Evolutionary conservation across 1,140 invertebrate genomes (phyloP).

Genomic region (Apocrypta bakeri): DNA sequence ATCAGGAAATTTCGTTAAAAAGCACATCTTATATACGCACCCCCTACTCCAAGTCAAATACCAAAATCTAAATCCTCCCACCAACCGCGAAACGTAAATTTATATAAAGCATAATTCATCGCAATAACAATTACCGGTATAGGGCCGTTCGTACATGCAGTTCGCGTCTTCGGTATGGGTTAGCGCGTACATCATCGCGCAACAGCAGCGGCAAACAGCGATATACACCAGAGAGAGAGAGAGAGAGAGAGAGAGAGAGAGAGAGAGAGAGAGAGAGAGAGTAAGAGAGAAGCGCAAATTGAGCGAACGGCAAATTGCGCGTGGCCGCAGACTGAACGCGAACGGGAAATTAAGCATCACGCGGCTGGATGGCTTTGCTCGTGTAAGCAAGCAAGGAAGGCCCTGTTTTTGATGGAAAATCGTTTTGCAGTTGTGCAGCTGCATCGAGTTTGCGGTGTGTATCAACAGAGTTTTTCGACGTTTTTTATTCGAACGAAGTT

Average conservation of each 20-base stretch:
- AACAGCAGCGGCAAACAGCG: neutral
- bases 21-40: too few species aligned
- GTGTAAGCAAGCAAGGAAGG: neutral
- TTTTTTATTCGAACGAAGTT: neutral
- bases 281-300: constrained; percentile 26
- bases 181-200: constrained; percentile 19
- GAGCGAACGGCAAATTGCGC: constrained; percentile 31
- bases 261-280: too few species aligned
- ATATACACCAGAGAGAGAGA: neutral
- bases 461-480: neutral
- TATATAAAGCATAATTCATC: constrained; percentile 1
- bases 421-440: neutral
- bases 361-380: neutral
- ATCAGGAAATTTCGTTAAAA: too few species aligned
- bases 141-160: neutral
- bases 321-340: constrained; percentile 2
- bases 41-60: too few species aligned
- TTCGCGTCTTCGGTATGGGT: neutral
- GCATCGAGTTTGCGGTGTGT: too few species aligned
- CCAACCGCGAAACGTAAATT: neutral
- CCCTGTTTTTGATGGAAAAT: constrained; percentile 37
- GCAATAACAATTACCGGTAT: constrained; percentile 33
- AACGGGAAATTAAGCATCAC: constrained; percentile 42
- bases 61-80: neutral
- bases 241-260: too few species aligned